Percentiles rank a stretch among this genome's conserved stretches.
Conservation (phyloP, 2,113 vertebrate genomes). For the Cheilinus undulatus region DNA sequence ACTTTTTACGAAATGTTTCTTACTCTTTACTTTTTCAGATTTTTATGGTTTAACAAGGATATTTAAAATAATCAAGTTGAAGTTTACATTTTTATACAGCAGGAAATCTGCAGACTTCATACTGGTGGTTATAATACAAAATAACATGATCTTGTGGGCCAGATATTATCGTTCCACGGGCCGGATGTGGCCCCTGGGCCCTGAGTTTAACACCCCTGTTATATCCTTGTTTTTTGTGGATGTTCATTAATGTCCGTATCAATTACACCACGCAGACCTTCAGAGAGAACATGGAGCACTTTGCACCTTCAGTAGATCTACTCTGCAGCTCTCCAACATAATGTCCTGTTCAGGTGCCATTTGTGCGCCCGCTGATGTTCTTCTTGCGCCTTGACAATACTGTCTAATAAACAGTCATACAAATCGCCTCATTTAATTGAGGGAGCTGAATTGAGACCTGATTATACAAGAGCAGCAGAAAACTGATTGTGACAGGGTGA, state of each 20-base stretch:
- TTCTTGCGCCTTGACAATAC: neutral
- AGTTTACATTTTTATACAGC: too few species aligned
- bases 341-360: neutral
- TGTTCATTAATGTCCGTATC: neutral
- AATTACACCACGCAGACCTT: neutral
- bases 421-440: slow-evolving; percentile 38
- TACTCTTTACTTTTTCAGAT: too few species aligned
- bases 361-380: neutral
- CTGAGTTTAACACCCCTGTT: too few species aligned
- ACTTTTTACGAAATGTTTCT: too few species aligned
- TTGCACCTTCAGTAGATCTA: neutral
- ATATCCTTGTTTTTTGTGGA: too few species aligned
- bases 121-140: too few species aligned
- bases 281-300: neutral
- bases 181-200: too few species aligned
- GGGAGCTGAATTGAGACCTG: slow-evolving; percentile 44
- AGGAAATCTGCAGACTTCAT: too few species aligned
- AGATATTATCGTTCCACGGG: too few species aligned
- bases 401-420: slow-evolving; percentile 36
- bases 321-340: neutral
- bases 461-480: slow-evolving; percentile 41
- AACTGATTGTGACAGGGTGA: slow-evolving; percentile 60
- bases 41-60: too few species aligned
- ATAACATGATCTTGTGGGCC: too few species aligned
- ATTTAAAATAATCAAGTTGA: too few species aligned